Percentiles rank a stretch among this genome's conserved stretches.
These are phyloP conservation scores for Ditula angustiorana DNA, from an alignment of 2,888 invertebrate genomes.

Conservation along the genomic window DNA sequence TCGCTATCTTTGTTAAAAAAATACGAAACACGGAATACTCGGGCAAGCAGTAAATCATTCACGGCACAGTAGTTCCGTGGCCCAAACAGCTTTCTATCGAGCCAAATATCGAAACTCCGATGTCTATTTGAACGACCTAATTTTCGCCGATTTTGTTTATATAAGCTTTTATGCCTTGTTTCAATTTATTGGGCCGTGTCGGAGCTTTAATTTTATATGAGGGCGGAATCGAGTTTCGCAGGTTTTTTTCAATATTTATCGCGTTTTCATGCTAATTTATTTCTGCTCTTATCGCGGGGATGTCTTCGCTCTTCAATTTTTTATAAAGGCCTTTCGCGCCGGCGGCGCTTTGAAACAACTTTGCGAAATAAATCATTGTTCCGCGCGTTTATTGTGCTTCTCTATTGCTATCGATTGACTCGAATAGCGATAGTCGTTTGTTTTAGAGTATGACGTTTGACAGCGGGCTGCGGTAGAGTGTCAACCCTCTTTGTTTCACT, in stretches of 20 bases:
- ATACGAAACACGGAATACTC: background rate
- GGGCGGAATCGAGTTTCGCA: slow-evolving; percentile 40
- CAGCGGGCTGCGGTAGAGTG: background rate
- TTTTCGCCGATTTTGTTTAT: slow-evolving; percentile 41
- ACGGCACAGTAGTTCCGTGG: slow-evolving; percentile 23
- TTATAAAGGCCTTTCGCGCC: slow-evolving; percentile 20
- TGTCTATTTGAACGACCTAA: slow-evolving; percentile 41
- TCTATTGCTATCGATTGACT: background rate
- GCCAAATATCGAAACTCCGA: slow-evolving; percentile 28
- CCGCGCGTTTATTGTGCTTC: slow-evolving; percentile 12
- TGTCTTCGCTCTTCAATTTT: slow-evolving; percentile 37
- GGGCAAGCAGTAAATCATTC: slow-evolving; percentile 14
- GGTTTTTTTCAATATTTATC: slow-evolving; percentile 39
- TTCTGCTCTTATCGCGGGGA: slow-evolving; percentile 31
- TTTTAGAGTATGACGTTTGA: background rate
- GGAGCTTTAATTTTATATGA: slow-evolving; percentile 46
- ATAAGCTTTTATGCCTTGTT: slow-evolving; percentile 43
- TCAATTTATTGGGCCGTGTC: slow-evolving; percentile 39
- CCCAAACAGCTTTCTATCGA: slow-evolving; percentile 12
- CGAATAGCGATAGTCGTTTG: slow-evolving; percentile 8
- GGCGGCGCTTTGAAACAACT: slow-evolving; percentile 23
- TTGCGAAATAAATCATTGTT: slow-evolving; percentile 32
- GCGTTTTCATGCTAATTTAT: slow-evolving; percentile 38
- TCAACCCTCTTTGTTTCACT: background rate
- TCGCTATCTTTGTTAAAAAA: background rate